phyloP scores from a whole-genome alignment of 2,888 invertebrate species.

The Uloborus plumipes region DNA sequence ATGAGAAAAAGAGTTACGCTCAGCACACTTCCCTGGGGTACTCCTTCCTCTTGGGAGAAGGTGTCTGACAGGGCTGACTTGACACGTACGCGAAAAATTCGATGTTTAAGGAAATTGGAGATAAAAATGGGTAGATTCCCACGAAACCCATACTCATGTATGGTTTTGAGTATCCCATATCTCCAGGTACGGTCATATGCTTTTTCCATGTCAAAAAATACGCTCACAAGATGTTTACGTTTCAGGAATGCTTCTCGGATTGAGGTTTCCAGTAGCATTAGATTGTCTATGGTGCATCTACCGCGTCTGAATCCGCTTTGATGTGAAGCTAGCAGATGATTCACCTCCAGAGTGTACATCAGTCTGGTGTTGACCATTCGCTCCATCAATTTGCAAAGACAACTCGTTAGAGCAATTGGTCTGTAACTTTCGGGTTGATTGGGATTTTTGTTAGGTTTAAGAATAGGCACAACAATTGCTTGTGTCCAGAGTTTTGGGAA shows the following conservation, averaged over 20 bases:
- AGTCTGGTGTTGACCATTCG: conserved; percentile 67
- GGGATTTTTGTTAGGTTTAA: no score
- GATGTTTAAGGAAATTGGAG: not conserved
- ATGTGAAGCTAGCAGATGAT: no score
- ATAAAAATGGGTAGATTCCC: conserved; percentile 58
- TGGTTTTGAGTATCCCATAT: conserved; percentile 29
- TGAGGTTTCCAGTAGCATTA: no score
- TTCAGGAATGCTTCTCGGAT: no score
- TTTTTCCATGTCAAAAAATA: conserved; percentile 65
- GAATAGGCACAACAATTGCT: no score
- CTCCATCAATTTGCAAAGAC: conserved; percentile 67
- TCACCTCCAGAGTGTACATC: conserved; percentile 39
- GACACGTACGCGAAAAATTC: not conserved
- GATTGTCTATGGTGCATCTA: no score
- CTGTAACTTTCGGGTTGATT: no score
- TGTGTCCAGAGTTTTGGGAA: not conserved
- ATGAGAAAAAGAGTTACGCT: no score
- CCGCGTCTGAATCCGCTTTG: no score
- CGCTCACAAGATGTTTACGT: conserved; percentile 63
- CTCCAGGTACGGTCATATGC: conserved; percentile 65
- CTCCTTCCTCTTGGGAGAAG: conserved; percentile 71
- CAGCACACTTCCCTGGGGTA: conserved; percentile 7
- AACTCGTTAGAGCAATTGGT: conserved; percentile 67
- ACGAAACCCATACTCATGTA: conserved; percentile 56
- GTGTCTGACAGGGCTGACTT: conserved; percentile 67